phyloP scores from a whole-genome alignment of 1,140 invertebrate genomes.

The Gerris buenoi region DNA sequence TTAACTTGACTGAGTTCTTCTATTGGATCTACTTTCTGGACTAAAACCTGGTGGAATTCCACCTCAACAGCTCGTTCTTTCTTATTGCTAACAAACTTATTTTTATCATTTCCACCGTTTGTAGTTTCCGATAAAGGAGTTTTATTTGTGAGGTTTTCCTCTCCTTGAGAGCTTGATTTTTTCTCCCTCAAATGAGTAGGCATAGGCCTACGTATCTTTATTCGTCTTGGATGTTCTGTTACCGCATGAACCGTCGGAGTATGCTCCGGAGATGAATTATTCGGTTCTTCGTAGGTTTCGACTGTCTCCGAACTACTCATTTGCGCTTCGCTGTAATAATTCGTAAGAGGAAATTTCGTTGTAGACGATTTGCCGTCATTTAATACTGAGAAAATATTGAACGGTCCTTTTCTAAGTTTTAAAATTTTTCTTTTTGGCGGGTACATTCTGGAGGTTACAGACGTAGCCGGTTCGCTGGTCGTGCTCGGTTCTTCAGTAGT shows the following conservation, averaged over 20 bases:
- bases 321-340: background rate
- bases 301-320: background rate
- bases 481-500: slow-evolving; percentile 12
- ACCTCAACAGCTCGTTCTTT: background rate
- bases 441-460: slow-evolving; percentile 17
- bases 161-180: background rate
- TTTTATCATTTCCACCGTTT: background rate
- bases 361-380: background rate
- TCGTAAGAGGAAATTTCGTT: background rate
- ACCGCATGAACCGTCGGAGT: background rate
- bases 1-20: background rate
- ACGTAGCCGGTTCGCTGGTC: background rate
- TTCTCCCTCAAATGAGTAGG: background rate
- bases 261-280: background rate
- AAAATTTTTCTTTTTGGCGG: slow-evolving; percentile 16
- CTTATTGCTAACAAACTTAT: background rate
- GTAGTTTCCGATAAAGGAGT: background rate
- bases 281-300: background rate
- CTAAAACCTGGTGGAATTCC: background rate
- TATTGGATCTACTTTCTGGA: background rate
- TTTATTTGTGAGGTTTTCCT: background rate
- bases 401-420: slow-evolving; percentile 11
- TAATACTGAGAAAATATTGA: slow-evolving; percentile 15
- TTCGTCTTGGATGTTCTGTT: background rate
- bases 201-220: background rate